Evolutionary conservation across 1,140 invertebrate genomes (phyloP).

Genomic region (Drosophila varians): DNA sequence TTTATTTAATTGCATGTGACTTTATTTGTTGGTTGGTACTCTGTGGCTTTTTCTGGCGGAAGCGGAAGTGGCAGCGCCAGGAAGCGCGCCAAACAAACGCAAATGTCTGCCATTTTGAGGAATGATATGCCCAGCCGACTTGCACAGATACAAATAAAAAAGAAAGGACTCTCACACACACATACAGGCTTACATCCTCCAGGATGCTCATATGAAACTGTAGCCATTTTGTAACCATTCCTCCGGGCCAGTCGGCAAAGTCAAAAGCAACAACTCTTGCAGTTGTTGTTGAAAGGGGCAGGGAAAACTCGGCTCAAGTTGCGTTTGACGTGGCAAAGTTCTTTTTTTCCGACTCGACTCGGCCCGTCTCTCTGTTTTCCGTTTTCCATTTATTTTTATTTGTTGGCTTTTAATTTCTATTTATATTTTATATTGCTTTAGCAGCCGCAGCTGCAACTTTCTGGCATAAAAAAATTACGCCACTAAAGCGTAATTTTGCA

Average conservation of each 20-base stretch:
- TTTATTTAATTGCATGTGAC: slow-evolving; percentile 78
- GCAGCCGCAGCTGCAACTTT: slow-evolving; percentile 69
- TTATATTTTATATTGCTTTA: slow-evolving; percentile 77
- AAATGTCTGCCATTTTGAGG: slow-evolving; percentile 80
- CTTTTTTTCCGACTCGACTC: slow-evolving; percentile 33
- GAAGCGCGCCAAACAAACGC: slow-evolving; percentile 79
- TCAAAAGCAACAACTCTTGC: slow-evolving; percentile 4
- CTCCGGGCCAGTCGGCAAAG: slow-evolving; percentile 30
- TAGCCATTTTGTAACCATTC: slow-evolving; percentile 51
- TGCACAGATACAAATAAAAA: slow-evolving; percentile 9
- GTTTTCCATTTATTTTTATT: slow-evolving; percentile 67
- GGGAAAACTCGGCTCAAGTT: slow-evolving; percentile 59
- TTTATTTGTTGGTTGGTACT: slow-evolving; percentile 50
- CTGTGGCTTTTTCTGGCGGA: slow-evolving; percentile 55
- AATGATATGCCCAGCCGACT: slow-evolving; percentile 65
- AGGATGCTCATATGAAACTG: slow-evolving; percentile 56
- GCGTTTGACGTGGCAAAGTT: slow-evolving; percentile 61
- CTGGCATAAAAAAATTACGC: slow-evolving; percentile 68
- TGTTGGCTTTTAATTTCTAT: slow-evolving; percentile 80
- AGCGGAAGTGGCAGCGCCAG: slow-evolving; percentile 79
- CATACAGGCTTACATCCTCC: slow-evolving; percentile 20
- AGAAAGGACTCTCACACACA: slow-evolving; percentile 1
- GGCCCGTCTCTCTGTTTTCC: slow-evolving; percentile 18
- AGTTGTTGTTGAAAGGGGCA: slow-evolving; percentile 1
- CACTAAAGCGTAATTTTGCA: slow-evolving; percentile 78